These are phyloP conservation scores for Phyllotreta striolata DNA, from an alignment of 2,888 invertebrate genomes.

Conservation along the genomic window DNA sequence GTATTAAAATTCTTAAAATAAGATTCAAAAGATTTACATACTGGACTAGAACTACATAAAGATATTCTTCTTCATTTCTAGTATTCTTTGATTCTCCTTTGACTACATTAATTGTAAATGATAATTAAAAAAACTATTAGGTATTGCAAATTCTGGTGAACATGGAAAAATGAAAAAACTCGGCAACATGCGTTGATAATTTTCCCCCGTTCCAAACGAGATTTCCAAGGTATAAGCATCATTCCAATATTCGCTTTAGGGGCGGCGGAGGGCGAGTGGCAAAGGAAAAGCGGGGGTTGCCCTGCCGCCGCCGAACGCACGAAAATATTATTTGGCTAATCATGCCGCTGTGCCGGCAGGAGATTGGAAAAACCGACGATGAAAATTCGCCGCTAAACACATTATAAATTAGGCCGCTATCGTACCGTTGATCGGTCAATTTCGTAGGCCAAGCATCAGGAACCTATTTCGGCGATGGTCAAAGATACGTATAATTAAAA, in stretches of 20 bases:
- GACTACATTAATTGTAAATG: no score
- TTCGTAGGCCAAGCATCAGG: slow-evolving; percentile 8
- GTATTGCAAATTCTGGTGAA: no score
- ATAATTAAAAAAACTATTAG: no score
- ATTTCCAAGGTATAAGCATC: slow-evolving; percentile 53
- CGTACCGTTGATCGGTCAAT: slow-evolving; percentile 1
- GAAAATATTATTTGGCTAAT: slow-evolving; percentile 41
- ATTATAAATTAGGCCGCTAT: no score
- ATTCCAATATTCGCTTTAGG: slow-evolving; percentile 35
- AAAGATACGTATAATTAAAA: slow-evolving; percentile 32
- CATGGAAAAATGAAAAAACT: not conserved
- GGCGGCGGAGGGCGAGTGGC: slow-evolving; percentile 13
- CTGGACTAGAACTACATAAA: no score
- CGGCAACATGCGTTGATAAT: slow-evolving; percentile 47
- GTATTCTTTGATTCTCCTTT: no score
- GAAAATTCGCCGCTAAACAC: no score
- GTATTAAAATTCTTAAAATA: no score
- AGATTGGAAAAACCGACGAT: slow-evolving; percentile 10
- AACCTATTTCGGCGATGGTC: slow-evolving; percentile 10
- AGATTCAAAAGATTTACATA: no score
- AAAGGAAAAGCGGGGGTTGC: slow-evolving; percentile 23
- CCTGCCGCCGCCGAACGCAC: slow-evolving; percentile 34
- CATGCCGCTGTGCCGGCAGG: slow-evolving; percentile 27
- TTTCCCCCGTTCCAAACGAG: slow-evolving; percentile 55
- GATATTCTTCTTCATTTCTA: no score